phyloP scores from a whole-genome alignment of 35 echinoderm and acorn worm genomes.

The Heliocidaris erythrogramma region DNA sequence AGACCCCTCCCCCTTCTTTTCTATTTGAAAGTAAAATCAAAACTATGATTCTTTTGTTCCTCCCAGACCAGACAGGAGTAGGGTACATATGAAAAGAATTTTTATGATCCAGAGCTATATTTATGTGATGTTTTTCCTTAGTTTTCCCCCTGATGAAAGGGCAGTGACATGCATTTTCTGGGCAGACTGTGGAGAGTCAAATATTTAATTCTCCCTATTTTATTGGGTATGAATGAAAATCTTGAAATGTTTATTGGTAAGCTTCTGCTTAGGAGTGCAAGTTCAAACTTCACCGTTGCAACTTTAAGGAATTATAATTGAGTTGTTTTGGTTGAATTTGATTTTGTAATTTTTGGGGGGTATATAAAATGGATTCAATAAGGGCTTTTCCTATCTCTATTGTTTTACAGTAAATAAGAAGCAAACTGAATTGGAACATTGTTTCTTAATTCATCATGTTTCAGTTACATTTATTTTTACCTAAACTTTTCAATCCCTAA shows the following conservation, averaged over 20 bases:
- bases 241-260: background rate
- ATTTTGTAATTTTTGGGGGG: too few species aligned
- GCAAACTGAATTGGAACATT: too few species aligned
- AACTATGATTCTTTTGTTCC: conserved; percentile 10
- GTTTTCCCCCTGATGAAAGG: background rate
- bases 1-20: background rate
- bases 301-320: background rate
- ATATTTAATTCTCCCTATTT: background rate
- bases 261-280: background rate
- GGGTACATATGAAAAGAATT: background rate
- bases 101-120: conserved; percentile 12
- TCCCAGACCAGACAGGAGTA: background rate
- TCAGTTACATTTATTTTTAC: too few species aligned
- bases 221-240: background rate
- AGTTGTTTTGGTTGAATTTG: background rate
- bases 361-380: too few species aligned
- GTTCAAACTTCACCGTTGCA: background rate
- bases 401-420: too few species aligned
- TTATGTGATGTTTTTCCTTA: background rate
- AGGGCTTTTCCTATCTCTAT: too few species aligned
- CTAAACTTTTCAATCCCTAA: too few species aligned
- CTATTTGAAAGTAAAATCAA: background rate
- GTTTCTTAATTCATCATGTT: too few species aligned
- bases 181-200: background rate
- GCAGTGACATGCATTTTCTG: background rate